A percentile compares a stretch with the other conserved stretches of the same genome.
Evolutionary conservation across 2,888 invertebrate genomes (phyloP).

Genomic region (Scelioninae gen. 1): DNA sequence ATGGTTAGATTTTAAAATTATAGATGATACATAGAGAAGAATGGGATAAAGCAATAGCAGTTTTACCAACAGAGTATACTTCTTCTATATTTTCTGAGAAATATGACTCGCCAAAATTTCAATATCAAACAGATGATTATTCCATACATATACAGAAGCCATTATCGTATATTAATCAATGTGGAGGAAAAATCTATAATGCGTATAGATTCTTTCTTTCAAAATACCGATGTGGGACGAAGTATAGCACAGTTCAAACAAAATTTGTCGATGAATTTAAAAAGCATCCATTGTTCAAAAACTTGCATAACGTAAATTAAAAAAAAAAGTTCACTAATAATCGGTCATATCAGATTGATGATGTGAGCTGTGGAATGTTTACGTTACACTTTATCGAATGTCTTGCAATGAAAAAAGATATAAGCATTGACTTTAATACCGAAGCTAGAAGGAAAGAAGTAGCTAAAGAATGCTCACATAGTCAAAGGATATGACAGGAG

Average conservation of each 20-base stretch:
- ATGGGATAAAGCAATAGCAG: neutral
- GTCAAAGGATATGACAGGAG: no score
- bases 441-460: no score
- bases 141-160: neutral
- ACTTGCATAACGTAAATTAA: no score
- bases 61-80: neutral
- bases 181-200: neutral
- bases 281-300: no score
- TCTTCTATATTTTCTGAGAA: neutral
- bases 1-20: neutral
- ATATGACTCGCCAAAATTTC: neutral
- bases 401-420: no score
- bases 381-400: no score
- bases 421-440: no score
- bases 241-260: neutral
- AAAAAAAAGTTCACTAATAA: no score
- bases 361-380: no score
- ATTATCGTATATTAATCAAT: neutral
- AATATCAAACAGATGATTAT: neutral
- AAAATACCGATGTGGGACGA: neutral
- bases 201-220: neutral
- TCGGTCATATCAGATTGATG: no score
- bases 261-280: no score
- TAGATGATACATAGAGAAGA: neutral
- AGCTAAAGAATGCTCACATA: no score